Percentiles rank a stretch among this genome's conserved stretches.
Evolutionary conservation across 2,113 vertebrate genomes (phyloP).

Genomic region (Hucho hucho): DNA sequence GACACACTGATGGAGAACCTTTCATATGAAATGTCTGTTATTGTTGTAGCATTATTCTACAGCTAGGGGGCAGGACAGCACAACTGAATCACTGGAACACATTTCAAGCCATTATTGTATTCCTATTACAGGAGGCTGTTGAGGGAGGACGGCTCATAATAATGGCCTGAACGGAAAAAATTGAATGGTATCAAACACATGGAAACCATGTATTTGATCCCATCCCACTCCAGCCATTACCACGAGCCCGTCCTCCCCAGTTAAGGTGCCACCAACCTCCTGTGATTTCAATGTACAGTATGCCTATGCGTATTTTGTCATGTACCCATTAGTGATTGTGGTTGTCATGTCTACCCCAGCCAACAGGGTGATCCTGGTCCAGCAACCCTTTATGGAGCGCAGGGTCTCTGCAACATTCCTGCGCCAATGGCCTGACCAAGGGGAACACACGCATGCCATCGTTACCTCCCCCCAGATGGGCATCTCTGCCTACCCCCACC

Average conservation of each 20-base stretch:
- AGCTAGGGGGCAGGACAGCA: not conserved
- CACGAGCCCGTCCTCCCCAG: too few relatives aligned
- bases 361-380: conserved; percentile 39
- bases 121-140: too few relatives aligned
- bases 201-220: too few relatives aligned
- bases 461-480: conserved; percentile 40
- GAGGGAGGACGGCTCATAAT: too few relatives aligned
- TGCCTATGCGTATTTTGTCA: not conserved
- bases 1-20: not conserved
- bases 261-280: not conserved
- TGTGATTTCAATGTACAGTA: not conserved
- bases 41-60: not conserved
- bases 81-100: not conserved
- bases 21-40: not conserved
- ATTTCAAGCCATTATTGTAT: too few relatives aligned
- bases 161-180: too few relatives aligned
- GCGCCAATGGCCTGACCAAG: conserved; percentile 38
- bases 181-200: too few relatives aligned
- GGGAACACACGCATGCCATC: conserved; percentile 18
- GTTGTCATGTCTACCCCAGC: conserved; percentile 15
- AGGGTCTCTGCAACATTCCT: conserved; percentile 41
- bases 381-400: conserved; percentile 48
- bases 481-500: conserved; percentile 34
- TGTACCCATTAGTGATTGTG: not conserved
- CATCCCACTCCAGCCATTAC: too few relatives aligned